Evolutionary conservation across 2,888 invertebrate genomes (phyloP), one percentile per base, ranked within the genome.

Genomic region (Aricia artaxerxes): DNA sequence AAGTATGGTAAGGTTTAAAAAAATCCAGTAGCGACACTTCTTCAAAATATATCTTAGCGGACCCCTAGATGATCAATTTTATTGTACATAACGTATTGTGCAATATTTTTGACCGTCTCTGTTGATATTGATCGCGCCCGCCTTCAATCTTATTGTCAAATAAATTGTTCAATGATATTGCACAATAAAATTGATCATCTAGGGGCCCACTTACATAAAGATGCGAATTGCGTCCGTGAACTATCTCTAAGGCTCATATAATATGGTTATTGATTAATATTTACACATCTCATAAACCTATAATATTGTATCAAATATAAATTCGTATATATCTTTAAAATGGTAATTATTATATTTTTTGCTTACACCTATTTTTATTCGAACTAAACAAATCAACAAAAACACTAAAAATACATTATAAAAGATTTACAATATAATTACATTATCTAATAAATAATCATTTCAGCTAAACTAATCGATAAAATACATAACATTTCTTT

Each of bases 401-500:
- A 53, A 64, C 31, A 64, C 16, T 57, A 57, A 57, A 57, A 57
- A 57, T 57, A 57, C 61, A 61, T 24, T 61, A 61, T 24, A 61
- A 61, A 61, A 61, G 61, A 61, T 57, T 77, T 16, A 60, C 49
- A 13, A 16, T 53, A 53, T 16, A 13, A 53, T 13, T 24, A 57
- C 57, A 49, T 38, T 61, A 24, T 61, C 61, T 61, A 57, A 16
- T 61, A 40, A n/a, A 31, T 31, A 77, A 35, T 78, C 82, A 69
- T 69, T 69, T 69, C 35, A 35, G 4, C 69, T 69, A 69, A 69
- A 35, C 13, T 35, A 69, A 69, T 16, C 13, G 38, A 38, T 69
- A 16, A 13, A 35, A 69, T 69, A 13, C 35, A 13, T 69, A 64
- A 64, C 35, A 1, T 16, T 35, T 49, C 49, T 69, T 13, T 35